Evolutionary conservation across 2,113 vertebrate species (phyloP).

Genomic region (Nothocercus julius): DNA sequence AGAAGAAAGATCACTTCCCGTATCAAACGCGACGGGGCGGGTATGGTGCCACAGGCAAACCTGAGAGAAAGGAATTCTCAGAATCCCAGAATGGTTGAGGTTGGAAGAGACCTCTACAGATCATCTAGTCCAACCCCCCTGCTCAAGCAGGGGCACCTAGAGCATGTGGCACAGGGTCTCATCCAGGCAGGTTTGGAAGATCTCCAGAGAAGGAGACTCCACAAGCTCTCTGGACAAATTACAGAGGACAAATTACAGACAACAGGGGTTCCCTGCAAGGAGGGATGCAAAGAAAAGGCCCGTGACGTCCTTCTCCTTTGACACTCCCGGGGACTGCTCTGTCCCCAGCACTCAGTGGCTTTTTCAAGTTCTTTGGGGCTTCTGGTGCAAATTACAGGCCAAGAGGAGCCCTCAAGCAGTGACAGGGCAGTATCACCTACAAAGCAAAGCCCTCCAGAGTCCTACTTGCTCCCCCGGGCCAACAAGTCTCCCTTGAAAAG

Average conservation of each 20-base stretch:
- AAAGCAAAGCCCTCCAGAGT: background rate
- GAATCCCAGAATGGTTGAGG: too few species aligned
- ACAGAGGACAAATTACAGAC: too few species aligned
- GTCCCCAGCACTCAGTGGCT: background rate
- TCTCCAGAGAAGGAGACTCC: too few species aligned
- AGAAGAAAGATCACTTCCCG: background rate
- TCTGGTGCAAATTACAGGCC: background rate
- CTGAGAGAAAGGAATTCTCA: background rate
- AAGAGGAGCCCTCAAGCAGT: background rate
- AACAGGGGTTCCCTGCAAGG: background rate
- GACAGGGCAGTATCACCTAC: background rate
- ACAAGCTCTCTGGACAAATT: too few species aligned
- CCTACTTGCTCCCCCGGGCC: background rate
- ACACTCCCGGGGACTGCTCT: accelerated
- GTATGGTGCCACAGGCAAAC: accelerated
- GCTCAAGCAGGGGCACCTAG: too few species aligned
- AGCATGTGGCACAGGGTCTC: too few species aligned
- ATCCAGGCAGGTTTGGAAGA: too few species aligned
- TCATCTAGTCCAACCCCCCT: too few species aligned
- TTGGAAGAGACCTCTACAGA: too few species aligned
- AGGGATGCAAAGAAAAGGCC: background rate
- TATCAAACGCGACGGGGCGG: accelerated
- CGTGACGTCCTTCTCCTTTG: background rate
- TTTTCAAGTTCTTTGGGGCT: background rate
- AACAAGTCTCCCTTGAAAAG: background rate